Base-by-base conservation (phyloP, 1,140 invertebrate genomes). In the Littorina saxatilis region DNA sequence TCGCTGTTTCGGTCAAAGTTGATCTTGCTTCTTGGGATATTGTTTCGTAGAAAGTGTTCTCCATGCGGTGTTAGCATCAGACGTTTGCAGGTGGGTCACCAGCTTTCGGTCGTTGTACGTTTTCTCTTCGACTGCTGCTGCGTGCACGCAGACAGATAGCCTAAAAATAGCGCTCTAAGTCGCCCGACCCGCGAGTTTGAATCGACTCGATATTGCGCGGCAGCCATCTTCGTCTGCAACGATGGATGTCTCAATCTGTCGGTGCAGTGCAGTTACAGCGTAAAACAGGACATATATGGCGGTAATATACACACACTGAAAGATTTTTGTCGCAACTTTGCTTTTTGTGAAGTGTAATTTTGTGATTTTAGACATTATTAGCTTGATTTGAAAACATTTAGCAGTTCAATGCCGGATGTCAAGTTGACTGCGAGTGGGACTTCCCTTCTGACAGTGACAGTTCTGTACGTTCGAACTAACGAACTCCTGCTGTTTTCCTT, bases 161-260 rank as follows among this genome's bases (percentile, higher is more conserved):
- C 39, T 73, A 73, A 43, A 78, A 63, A 35, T 66, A 66, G 58
- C 58, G n/a, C 40, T 11, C 76, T 13, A 17, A 27, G 7, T 47
- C 2, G 15, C 37, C 27, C 2, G 32, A 17, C 27, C 76, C 58
- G 55, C 55, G 75, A 63, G 55, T 78, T 78, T 78, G 76, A 78
- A 78, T 76, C 40, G 29, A 32, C 40, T 40, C 55, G 35, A 78
- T 78, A 37, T 73, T 76, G 74, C 76, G 76, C 76, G 76, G 76
- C 76, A 78, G 76, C 76, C 76, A 78, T 78, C 55, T 78, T 78
- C 76, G 76, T 43, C 39, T 50, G 37, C 32, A 68, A 39, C 23
- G 9, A 4, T 68, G 13, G 35, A 39, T 17, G 17, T 2, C 39
- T 68, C 35, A 39, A 23, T 68, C 66, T n/a, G 61, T 39, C 35